Conservation (phyloP, 2,888 invertebrate species). For the Erebia aethiops region DNA sequence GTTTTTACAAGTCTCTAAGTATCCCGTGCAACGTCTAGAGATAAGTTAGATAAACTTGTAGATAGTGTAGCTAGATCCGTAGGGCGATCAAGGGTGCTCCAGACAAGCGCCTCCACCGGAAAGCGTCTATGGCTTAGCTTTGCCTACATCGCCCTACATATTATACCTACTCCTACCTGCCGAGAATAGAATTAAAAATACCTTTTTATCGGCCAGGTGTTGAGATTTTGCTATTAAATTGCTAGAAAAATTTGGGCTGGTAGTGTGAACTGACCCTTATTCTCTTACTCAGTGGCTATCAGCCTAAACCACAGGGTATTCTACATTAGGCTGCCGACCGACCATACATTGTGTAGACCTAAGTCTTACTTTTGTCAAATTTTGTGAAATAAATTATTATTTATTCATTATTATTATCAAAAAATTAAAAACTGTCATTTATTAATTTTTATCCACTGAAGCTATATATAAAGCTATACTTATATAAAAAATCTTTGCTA, state of each 20-base stretch:
- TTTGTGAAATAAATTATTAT: too few relatives aligned
- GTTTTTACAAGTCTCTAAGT: not conserved
- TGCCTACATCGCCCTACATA: slow-evolving; percentile 55
- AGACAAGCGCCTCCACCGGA: slow-evolving; percentile 68
- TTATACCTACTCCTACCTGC: slow-evolving; percentile 40
- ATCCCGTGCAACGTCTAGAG: slow-evolving; percentile 27
- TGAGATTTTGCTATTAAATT: not conserved
- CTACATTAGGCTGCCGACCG: too few relatives aligned
- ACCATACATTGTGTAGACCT: too few relatives aligned
- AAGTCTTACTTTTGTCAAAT: too few relatives aligned
- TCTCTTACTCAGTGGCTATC: too few relatives aligned
- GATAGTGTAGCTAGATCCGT: slow-evolving; percentile 39
- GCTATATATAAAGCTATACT: too few relatives aligned
- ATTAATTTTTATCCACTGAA: too few relatives aligned
- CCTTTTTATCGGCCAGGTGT: not conserved
- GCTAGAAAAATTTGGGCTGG: not conserved
- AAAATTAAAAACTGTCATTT: too few relatives aligned
- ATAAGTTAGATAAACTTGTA: slow-evolving; percentile 34
- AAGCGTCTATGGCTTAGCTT: slow-evolving; percentile 59
- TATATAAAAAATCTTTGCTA: too few relatives aligned
- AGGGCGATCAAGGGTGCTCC: slow-evolving; percentile 69
- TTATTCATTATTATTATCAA: too few relatives aligned
- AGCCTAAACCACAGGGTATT: too few relatives aligned
- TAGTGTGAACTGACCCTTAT: too few relatives aligned
- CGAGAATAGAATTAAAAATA: slow-evolving; percentile 18